Base-by-base conservation (phyloP, 1,140 invertebrate genomes). In the Hirudo medicinalis region DNA sequence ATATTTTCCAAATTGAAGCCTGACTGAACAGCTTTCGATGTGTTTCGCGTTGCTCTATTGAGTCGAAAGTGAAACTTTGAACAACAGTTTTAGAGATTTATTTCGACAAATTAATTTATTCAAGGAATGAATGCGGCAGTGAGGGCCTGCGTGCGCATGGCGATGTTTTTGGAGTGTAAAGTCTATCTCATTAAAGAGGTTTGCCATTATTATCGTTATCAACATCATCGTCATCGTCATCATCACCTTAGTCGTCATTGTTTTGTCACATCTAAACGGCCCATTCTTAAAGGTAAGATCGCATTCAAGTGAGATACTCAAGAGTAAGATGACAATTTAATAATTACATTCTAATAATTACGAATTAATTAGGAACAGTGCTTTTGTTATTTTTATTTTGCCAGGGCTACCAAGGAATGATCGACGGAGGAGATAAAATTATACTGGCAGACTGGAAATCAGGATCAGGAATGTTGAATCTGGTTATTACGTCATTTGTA, bases 91-190 rank as follows among this genome's bases (percentile, higher is more conserved):
- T 36, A 36, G 2, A 6, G 6, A 36, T 36, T 36, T 36, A 36
- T 36, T 36, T 13, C 15, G 15, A 49, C 9, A 49, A 49, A 49
- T 49, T 15, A 40, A 40, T 40, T 13, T 73, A 69, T 76, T 77
- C 67, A 76, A 90, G 96, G 96, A 75, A 99, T 99, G 96, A 99
- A 99, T 87, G 91, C 93, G 63, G 94, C 96, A 73, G 92, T 99
- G 6, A 86, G 97, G 74, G 94, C 95, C 70, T 92, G 96, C 9
- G 94, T 99, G 9, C 86, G 97, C 76, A 98, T 98, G 91, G 94
- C 92, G 67, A 89, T 97, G 75, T 96, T 94, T 81, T 83, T 96
- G 63, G 94, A 94, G 25, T 94, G 91, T 79, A 92, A 92, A 83
- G 93, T 97, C 0, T 98, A 90, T 81, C 97, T 98, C 79, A 98